These are phyloP conservation scores for Barnardius zonarius DNA, from an alignment of 2,113 vertebrate species.

Conservation along the genomic window DNA sequence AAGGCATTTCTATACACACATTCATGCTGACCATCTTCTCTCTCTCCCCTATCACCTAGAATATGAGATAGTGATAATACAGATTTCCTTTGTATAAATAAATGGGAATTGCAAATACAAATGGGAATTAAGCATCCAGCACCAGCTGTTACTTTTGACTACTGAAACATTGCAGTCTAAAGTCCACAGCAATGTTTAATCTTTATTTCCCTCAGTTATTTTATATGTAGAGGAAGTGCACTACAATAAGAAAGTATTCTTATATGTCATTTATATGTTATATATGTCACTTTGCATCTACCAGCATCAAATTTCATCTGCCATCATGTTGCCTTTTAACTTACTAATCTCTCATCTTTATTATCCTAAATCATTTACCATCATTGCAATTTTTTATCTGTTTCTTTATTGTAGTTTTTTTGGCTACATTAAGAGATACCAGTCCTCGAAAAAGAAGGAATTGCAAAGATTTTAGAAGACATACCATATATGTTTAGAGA, in stretches of 20 bases:
- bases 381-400: not conserved
- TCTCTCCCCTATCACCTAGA: not conserved
- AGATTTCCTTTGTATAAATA: not conserved
- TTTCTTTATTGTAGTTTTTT: not conserved
- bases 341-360: not conserved
- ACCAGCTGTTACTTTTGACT: not conserved
- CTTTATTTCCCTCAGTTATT: not conserved
- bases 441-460: not conserved
- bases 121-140: not conserved
- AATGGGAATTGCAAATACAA: not conserved
- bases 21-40: not conserved
- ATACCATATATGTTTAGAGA: not conserved
- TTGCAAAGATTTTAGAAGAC: not conserved
- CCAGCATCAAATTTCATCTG: not conserved
- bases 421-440: not conserved
- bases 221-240: not conserved
- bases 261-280: not conserved
- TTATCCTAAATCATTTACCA: not conserved
- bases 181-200: not conserved
- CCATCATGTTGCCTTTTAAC: not conserved
- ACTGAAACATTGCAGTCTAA: not conserved
- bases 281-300: not conserved
- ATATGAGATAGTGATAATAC: not conserved
- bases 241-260: not conserved
- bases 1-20: not conserved